phyloP scores from a whole-genome alignment of 2,888 invertebrate species.

The Spilarctia lutea region DNA sequence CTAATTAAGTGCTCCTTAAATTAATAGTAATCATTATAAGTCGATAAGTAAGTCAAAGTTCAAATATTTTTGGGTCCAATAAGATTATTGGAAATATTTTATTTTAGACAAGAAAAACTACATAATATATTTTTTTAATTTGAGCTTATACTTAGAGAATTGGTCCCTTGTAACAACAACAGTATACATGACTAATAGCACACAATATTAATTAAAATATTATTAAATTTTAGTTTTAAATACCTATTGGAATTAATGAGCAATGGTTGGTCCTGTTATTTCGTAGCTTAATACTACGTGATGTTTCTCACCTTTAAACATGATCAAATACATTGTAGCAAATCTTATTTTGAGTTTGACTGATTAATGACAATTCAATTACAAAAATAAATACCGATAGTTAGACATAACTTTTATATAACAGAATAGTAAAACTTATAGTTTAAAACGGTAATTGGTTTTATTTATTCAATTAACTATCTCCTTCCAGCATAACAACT shows the following conservation, averaged over 20 bases:
- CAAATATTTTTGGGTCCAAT: neutral
- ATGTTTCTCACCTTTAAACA: no score
- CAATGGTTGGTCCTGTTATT: no score
- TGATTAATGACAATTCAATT: neutral
- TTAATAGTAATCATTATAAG: neutral
- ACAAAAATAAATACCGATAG: neutral
- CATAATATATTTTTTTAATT: neutral
- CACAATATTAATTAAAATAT: neutral
- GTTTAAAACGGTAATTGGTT: neutral
- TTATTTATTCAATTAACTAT: conserved; percentile 34
- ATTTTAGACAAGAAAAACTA: neutral
- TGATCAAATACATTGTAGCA: no score
- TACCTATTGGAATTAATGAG: no score
- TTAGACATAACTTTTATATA: neutral
- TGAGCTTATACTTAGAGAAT: neutral
- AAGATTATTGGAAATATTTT: neutral
- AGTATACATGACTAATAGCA: neutral
- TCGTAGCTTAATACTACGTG: no score
- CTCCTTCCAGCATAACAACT: conserved; percentile 85
- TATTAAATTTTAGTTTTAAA: no score
- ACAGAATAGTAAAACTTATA: neutral
- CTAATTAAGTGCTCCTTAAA: neutral
- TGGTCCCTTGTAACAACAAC: neutral
- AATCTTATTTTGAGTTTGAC: no score
- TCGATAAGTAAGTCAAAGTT: neutral